Conservation (phyloP, 2,888 invertebrate species). For the Augiades crinisus region DNA sequence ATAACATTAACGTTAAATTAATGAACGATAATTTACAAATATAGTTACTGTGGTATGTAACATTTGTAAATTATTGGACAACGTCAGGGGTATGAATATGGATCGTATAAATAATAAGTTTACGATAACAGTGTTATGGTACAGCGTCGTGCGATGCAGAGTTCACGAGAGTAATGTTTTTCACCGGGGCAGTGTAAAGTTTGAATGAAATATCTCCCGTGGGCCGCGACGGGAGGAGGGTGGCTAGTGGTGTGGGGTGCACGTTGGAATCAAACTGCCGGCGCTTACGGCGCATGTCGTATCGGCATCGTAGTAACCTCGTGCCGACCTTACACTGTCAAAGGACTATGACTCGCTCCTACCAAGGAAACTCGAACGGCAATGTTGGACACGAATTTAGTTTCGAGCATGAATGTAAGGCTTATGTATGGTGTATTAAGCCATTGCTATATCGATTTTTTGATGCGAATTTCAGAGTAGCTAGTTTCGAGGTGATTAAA, state of each 20-base stretch:
- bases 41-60: no score
- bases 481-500: no score
- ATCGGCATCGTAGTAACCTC: constrained; percentile 10
- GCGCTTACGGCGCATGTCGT: constrained; percentile 12
- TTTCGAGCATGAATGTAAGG: no score
- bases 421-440: no score
- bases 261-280: constrained; percentile 8
- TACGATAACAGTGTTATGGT: not conserved
- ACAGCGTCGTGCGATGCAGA: not conserved
- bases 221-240: constrained; percentile 23
- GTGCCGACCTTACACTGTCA: constrained; percentile 11
- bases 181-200: constrained; percentile 16
- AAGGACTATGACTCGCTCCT: constrained; percentile 8
- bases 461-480: no score
- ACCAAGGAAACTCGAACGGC: constrained; percentile 10
- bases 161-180: constrained; percentile 11
- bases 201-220: constrained; percentile 24
- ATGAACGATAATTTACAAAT: no score
- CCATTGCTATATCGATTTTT: no score
- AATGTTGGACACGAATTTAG: not conserved
- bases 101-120: constrained; percentile 14
- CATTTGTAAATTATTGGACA: no score
- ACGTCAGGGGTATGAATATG: no score
- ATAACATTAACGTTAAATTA: no score
- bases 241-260: constrained; percentile 2